Base-by-base conservation (phyloP, 2,113 vertebrate species). In the Mormyrus lacerda region DNA sequence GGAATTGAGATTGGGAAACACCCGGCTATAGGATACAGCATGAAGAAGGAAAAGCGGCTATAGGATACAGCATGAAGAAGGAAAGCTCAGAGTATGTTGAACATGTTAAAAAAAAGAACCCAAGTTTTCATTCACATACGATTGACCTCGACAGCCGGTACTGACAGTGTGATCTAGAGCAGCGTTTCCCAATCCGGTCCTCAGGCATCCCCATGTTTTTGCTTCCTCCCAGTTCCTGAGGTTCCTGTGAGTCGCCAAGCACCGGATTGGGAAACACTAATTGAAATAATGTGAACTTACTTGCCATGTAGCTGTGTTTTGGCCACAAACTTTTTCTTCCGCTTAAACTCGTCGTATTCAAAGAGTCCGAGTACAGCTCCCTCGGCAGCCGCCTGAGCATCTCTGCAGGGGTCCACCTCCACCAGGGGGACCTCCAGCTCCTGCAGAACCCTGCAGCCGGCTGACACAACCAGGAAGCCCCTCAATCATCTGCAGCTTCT, bases 331-430 rank as follows among this genome's bases (percentile, higher is more conserved):
- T 97, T 99, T 95, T 98, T 99, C 89, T 98, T 99, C 89, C 96
- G 94, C 93, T 99, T 99, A 2, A 99, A 95, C 55, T 97, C 96
- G 1, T 98, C 96, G 1, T 97, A 99, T n/a, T 97, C 94, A 90
- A 97, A 98, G 91, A 99, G 94, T 6, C 98, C 97, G 0, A 99
- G 96, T 88, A 96, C 69, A 0, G 98, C 97, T 0, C 98, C 98
- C 94, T 99, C 98, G 3, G 98, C 98, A 24, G 98, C 98, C 0
- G 98, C 96, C 91, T 99, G 98, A 1, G 97, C 95, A 17, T 99
- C 97, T 48, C 97, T 97, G 2, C 98, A 99, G 48, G 96, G 94
- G n/a, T 99, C 98, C 90, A 99, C 97, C 93, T 99, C 98, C 90
- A 98, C 96, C 0, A 94, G 94, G 0, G 92, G 91, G 47, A 98